phyloP scores from a whole-genome alignment of 2,797 vertebrate genomes.

The Chaetodon trifasciatus region DNA sequence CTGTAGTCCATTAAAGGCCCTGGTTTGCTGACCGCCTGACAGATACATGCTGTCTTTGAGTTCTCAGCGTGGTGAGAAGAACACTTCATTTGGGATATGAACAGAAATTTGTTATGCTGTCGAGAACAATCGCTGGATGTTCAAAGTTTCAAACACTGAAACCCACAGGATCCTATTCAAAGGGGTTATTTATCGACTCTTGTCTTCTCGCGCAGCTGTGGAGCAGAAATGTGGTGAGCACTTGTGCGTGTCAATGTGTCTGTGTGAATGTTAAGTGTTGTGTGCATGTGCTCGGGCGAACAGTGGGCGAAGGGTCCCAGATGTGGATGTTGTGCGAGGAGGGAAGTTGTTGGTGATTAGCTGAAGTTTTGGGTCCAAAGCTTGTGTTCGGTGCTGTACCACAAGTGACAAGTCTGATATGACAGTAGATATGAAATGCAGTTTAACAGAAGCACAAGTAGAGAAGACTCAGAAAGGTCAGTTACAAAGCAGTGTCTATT shows the following conservation, averaged over 20 bases:
- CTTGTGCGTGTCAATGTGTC: slow-evolving; percentile 63
- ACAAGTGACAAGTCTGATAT: neutral
- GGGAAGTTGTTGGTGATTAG: slow-evolving; percentile 48
- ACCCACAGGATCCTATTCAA: slow-evolving; percentile 67
- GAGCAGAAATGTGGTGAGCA: slow-evolving; percentile 72
- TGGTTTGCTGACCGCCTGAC: slow-evolving; percentile 52
- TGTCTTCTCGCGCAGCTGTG: slow-evolving; percentile 68
- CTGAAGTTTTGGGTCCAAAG: slow-evolving; percentile 15
- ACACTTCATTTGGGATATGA: slow-evolving; percentile 51
- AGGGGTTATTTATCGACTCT: slow-evolving; percentile 67
- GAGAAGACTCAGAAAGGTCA: neutral
- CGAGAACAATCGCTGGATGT: slow-evolving; percentile 57
- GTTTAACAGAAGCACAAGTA: neutral
- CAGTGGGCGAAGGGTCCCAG: slow-evolving; percentile 52
- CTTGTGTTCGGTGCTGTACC: neutral
- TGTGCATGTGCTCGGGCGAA: slow-evolving; percentile 33
- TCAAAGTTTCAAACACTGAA: slow-evolving; percentile 58
- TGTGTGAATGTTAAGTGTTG: slow-evolving; percentile 42
- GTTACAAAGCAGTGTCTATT: neutral
- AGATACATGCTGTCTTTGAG: slow-evolving; percentile 49
- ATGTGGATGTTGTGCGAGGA: slow-evolving; percentile 55
- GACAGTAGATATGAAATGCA: neutral
- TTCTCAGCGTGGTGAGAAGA: slow-evolving; percentile 35
- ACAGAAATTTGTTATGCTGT: slow-evolving; percentile 46
- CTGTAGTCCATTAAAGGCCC: slow-evolving; percentile 69